These are phyloP conservation scores for Urosaurus nigricauda DNA, from an alignment of 2,797 vertebrate genomes.

Conservation along the genomic window DNA sequence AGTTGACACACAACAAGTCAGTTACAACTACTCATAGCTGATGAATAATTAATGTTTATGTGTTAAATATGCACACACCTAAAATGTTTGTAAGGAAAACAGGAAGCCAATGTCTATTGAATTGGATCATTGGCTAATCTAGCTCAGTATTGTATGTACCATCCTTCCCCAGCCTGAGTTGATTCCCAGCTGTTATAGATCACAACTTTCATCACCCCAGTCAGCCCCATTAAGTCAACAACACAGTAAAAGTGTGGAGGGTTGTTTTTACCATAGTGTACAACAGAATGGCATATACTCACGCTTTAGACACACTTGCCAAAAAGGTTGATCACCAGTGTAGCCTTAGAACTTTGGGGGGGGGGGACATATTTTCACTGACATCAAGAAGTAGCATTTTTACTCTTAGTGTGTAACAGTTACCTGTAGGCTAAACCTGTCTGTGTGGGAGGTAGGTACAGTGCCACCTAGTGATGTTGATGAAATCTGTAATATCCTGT, in stretches of 20 bases:
- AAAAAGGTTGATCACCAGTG: not conserved
- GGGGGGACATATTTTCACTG: not conserved
- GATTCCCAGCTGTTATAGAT: not conserved
- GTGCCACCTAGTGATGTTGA: too few relatives aligned
- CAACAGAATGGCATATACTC: too few relatives aligned
- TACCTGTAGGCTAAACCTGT: not conserved
- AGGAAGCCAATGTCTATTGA: not conserved
- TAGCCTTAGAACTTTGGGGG: not conserved
- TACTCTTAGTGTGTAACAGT: not conserved
- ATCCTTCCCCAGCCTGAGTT: not conserved
- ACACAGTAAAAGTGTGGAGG: not conserved
- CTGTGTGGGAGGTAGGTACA: not conserved
- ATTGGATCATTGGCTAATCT: not conserved
- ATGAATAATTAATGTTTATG: not conserved
- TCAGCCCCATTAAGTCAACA: not conserved
- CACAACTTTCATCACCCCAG: not conserved
- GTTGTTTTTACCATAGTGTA: not conserved
- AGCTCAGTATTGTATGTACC: not conserved
- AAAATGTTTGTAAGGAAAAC: not conserved
- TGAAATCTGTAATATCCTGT: not conserved
- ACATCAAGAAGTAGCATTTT: not conserved
- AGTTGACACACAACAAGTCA: not conserved
- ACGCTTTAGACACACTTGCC: not conserved
- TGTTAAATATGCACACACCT: not conserved
- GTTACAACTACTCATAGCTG: not conserved